Evolutionary conservation across 2,888 invertebrate genomes (phyloP), one percentile per base, ranked within the genome.

Genomic region (Agrotis puta): DNA sequence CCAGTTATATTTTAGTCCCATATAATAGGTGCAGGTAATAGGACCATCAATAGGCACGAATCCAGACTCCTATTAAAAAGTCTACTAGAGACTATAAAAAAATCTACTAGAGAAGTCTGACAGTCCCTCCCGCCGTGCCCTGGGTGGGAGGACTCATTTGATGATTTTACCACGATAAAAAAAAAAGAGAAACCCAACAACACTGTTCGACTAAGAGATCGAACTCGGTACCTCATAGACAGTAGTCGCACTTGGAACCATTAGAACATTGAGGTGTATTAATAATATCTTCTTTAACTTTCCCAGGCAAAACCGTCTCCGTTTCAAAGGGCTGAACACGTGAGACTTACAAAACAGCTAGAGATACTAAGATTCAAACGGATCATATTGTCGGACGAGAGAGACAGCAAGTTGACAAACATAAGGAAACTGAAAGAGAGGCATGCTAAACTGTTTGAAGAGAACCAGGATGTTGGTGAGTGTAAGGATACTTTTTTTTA

Each of bases 351-450:
- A n/a, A 97, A 97, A 88, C 97, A 97, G 87, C 94, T 98, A 74
- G 98, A 98, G 94, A 93, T 97, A 82, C 96, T 97, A 16, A 97
- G 97, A 86, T 98, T 98, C 89, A 97, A 97, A 86, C 97, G 97
- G 4, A 97, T 97, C 77, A 94, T 98, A 81, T 94, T 98, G 47
- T 96, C 97, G 11, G 97, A 98, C 77, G 98, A 98, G 90, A 96
- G 97, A 85, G 97, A 97, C 69, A 96, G 97, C 87, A 97, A 97
- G 88, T 95, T 97, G 78, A 96, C 96, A 0, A 96, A 96, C 83
- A 94, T 98, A 74, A 95, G 97, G 82, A 94, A 96, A 82, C 94
- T 98, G 81, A 98, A 97, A 92, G 97, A 97, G 88, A 96, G 94
- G 85, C 97, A 97, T 80, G 95, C 96, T 53, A 95, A 96, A 67